Percentiles rank a stretch among this genome's conserved stretches.
Evolutionary conservation across 2,797 vertebrate genomes (phyloP).

Genomic region (Tarsius wallacei): DNA sequence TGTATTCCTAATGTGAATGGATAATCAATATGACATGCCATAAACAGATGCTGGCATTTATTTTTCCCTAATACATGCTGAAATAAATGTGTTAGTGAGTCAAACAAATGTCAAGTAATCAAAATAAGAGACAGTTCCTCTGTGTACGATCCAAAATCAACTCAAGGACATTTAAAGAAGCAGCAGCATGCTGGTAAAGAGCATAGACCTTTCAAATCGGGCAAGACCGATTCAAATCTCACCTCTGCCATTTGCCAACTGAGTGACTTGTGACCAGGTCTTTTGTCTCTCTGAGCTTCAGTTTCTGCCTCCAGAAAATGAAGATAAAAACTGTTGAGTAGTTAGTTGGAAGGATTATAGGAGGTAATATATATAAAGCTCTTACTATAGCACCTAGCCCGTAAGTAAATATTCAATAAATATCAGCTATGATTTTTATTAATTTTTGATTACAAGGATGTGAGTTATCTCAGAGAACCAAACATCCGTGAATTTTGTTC

Average conservation of each 20-base stretch:
- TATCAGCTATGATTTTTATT: neutral
- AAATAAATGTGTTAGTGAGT: neutral
- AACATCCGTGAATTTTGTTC: neutral
- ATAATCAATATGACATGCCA: neutral
- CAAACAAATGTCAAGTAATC: neutral
- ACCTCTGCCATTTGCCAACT: neutral
- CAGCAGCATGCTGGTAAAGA: neutral
- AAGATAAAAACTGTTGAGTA: neutral
- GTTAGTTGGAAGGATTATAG: neutral
- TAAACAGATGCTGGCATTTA: neutral
- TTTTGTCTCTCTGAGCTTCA: slow-evolving; percentile 29
- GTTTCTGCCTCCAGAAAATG: slow-evolving; percentile 35
- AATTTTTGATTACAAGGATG: neutral
- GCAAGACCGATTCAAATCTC: neutral
- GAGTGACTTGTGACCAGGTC: neutral
- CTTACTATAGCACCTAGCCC: neutral
- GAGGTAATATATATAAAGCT: neutral
- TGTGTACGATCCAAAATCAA: neutral
- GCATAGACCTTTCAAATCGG: neutral
- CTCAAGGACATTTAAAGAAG: neutral
- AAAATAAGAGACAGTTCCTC: neutral
- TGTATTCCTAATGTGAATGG: neutral
- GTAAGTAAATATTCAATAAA: neutral
- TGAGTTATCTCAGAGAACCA: neutral
- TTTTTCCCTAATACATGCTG: neutral